Conservation (phyloP, 1,140 invertebrate species). For the Nymphalis io region DNA sequence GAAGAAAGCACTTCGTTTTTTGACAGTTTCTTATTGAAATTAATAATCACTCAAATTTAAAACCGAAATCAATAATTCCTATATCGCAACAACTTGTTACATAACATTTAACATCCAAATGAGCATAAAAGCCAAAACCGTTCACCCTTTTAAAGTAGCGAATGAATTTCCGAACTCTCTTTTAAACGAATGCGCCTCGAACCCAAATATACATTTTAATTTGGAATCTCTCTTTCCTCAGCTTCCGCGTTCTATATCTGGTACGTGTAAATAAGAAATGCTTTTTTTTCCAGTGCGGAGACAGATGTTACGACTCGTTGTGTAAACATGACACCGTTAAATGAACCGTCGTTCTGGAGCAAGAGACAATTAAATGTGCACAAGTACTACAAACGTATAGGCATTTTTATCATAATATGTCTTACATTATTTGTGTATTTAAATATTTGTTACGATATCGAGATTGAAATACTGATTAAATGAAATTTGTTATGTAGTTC, state of each 20-base stretch:
- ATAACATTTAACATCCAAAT: neutral
- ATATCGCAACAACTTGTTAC: too few relatives aligned
- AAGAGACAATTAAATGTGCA: neutral
- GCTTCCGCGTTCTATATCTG: slow-evolving; percentile 37
- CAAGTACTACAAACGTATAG: neutral
- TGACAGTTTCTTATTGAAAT: neutral
- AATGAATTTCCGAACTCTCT: neutral
- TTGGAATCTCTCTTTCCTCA: slow-evolving; percentile 20
- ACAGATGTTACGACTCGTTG: slow-evolving; percentile 27
- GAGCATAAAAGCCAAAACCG: neutral
- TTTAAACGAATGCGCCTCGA: neutral
- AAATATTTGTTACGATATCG: too few relatives aligned
- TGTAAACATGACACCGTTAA: slow-evolving; percentile 27
- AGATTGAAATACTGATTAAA: too few relatives aligned
- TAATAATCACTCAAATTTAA: too few relatives aligned
- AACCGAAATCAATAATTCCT: neutral
- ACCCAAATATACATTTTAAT: slow-evolving; percentile 17
- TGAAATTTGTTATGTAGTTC: too few relatives aligned
- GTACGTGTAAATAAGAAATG: slow-evolving; percentile 35
- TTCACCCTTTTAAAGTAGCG: neutral
- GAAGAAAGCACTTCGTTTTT: slow-evolving; percentile 3
- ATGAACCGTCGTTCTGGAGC: neutral
- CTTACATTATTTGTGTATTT: too few relatives aligned
- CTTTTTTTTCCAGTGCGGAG: slow-evolving; percentile 27
- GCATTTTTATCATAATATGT: too few relatives aligned